These are phyloP conservation scores for Spodoptera littoralis DNA, from an alignment of 2,888 invertebrate species.

Conservation along the genomic window DNA sequence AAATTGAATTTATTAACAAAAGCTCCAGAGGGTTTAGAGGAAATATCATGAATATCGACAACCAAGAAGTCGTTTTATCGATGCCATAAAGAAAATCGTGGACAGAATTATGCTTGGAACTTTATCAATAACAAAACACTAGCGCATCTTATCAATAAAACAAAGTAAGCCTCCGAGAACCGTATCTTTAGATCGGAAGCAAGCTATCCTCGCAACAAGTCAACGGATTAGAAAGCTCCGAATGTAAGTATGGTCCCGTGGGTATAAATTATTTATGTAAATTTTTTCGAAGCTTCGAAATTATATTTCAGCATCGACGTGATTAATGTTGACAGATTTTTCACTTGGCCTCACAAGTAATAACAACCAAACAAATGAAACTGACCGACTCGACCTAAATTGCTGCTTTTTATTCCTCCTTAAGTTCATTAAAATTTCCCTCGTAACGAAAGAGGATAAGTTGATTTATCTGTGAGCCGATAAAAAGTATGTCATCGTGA, in stretches of 20 bases:
- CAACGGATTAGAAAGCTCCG: constrained; percentile 71
- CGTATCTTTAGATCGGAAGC: constrained; percentile 64
- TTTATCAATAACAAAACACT: constrained; percentile 47
- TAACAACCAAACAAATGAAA: constrained; percentile 82
- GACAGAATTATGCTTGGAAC: constrained; percentile 32
- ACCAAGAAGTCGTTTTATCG: constrained; percentile 22
- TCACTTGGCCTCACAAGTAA: constrained; percentile 80
- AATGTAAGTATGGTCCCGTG: constrained; percentile 70
- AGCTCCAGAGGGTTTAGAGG: constrained; percentile 1
- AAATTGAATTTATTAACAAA: not conserved
- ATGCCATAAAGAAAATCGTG: constrained; percentile 32
- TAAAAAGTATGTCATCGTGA: constrained; percentile 63
- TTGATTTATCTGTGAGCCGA: constrained; percentile 70
- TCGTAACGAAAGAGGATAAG: constrained; percentile 66
- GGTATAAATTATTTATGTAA: constrained; percentile 88
- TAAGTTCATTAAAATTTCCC: constrained; percentile 74
- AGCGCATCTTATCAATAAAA: constrained; percentile 50
- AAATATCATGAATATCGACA: constrained; percentile 6
- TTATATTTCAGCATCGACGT: constrained; percentile 84
- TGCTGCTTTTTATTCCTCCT: constrained; percentile 65
- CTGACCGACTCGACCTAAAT: constrained; percentile 71
- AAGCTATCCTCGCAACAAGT: constrained; percentile 63
- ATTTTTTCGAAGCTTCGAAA: constrained; percentile 84
- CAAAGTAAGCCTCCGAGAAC: constrained; percentile 58
- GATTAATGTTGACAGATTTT: constrained; percentile 86